Evolutionary conservation across 2,888 invertebrate genomes (phyloP), one percentile per base, ranked within the genome.

Genomic region (Labia minor): DNA sequence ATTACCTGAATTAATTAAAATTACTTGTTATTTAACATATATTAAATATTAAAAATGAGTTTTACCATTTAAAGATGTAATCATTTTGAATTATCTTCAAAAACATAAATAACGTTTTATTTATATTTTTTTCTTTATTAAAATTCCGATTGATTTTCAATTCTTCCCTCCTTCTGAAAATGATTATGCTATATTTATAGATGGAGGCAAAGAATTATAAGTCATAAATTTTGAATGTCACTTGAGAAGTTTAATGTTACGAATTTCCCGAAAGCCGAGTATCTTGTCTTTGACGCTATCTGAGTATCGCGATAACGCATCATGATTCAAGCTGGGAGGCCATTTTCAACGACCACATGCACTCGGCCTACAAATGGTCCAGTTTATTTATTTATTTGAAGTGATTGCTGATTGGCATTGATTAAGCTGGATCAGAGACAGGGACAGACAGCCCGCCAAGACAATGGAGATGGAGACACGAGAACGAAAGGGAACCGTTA

Each of bases 331-430:
- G n/a, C 16, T 49, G 4, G 49, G 49, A 49, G 49, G 14, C 16
- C 49, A 16, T 49, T n/a, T 49, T 16, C 49, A 49, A 11, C 49
- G 49, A 49, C 6, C 49, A 49, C 14, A 49, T 49, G 49, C 49
- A 49, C 49, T 16, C n/a, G n/a, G 49, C 49, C 16, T 49, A 49
- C 49, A 49, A 49, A 49, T 49, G 49, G 49, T 49, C n/a, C 49
- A 49, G 49, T 49, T 49, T 49, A 49, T 49, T 49, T 49, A 49
- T 49, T 49, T 49, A 49, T 49, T 49, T 49, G 49, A 49, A 16
- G 49, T 49, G 49, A 49, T 49, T 49, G 49, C 49, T 49, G 49
- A 49, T 49, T 49, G 49, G 49, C 49, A 49, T 49, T 49, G 49
- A 49, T 49, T 49, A 49, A 14, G 26, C 49, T 16, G 49, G 49